phyloP scores from a whole-genome alignment of 2,113 vertebrate genomes.

The Holacanthus passer region DNA sequence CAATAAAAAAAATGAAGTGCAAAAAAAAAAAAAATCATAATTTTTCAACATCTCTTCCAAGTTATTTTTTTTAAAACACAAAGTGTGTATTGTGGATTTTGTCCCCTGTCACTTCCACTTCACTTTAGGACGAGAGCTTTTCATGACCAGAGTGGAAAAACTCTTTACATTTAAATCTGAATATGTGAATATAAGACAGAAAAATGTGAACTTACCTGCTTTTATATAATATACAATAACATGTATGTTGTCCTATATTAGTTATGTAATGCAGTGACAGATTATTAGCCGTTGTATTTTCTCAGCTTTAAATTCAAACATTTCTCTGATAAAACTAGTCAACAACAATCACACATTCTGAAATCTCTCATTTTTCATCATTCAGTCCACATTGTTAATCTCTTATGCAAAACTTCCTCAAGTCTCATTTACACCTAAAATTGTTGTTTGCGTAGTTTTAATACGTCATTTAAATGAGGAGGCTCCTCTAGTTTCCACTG shows the following conservation, averaged over 20 bases:
- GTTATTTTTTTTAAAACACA: neutral
- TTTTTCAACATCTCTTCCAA: too few species aligned
- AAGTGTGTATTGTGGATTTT: neutral
- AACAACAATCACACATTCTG: neutral
- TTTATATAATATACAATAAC: neutral
- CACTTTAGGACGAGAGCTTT: neutral
- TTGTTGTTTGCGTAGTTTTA: neutral
- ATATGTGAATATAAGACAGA: neutral
- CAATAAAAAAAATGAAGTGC: neutral
- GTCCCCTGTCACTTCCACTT: too few species aligned
- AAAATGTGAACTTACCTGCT: too few species aligned
- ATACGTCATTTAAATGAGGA: constrained; percentile 2
- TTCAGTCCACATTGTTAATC: neutral
- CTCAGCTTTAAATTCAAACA: neutral
- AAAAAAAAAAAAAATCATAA: neutral
- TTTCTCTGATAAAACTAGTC: neutral
- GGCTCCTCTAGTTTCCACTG: neutral
- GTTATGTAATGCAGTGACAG: neutral
- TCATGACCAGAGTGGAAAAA: neutral
- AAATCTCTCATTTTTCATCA: neutral
- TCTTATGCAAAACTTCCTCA: neutral
- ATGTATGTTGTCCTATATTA: neutral
- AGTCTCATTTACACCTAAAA: neutral
- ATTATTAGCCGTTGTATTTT: neutral
- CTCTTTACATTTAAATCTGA: neutral